Evolutionary conservation across 2,797 vertebrate genomes (phyloP).

Genomic region (Thripadectes ignobilis): DNA sequence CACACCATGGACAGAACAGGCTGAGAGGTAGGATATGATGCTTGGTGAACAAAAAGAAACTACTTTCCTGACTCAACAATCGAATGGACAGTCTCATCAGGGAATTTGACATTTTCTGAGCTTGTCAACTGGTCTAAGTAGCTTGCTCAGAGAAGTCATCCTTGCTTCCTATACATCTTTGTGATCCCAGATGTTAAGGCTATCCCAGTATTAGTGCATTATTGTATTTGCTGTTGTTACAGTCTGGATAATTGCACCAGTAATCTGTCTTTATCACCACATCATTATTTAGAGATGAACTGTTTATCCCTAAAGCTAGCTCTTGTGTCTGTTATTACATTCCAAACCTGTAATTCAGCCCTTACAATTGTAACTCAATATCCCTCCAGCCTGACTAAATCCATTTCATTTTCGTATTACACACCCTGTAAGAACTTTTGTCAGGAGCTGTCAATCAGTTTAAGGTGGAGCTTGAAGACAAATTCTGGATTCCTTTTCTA

Average conservation of each 20-base stretch:
- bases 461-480: neutral
- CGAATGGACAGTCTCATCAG: neutral
- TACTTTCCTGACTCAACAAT: neutral
- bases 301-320: neutral
- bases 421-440: neutral
- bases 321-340: accelerated
- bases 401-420: neutral
- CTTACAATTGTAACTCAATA: neutral
- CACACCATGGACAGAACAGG: neutral
- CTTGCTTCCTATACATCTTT: neutral
- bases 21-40: neutral
- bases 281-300: neutral
- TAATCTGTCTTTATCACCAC: neutral
- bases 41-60: neutral
- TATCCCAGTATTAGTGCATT: neutral
- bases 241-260: neutral
- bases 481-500: neutral
- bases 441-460: neutral
- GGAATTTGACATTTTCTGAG: neutral
- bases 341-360: neutral
- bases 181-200: accelerated
- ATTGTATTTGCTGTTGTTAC: neutral
- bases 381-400: neutral
- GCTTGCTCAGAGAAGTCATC: neutral
- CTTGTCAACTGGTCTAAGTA: neutral